Base-by-base conservation (phyloP, 2,888 invertebrate genomes). In the Fragum sueziense region DNA sequence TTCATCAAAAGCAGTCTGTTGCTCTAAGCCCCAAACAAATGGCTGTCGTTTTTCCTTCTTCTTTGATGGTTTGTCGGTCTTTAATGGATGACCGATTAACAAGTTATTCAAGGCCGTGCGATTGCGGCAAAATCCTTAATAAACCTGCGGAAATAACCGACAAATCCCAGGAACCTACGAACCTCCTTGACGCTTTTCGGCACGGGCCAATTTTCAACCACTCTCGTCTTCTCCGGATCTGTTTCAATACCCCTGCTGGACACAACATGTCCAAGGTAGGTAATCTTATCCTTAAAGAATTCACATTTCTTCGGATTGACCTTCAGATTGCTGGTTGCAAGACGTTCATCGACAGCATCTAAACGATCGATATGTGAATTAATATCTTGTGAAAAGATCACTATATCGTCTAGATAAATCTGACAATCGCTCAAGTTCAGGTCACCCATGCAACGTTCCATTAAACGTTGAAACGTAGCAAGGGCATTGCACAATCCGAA, bases 221-320 rank as follows among this genome's bases (percentile, higher is more conserved):
- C n/a, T 22, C 20, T 52, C 6, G 52, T 22, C 22, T 52, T 52
- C 6, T 52, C 52, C 4, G 52, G 52, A 51, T 72, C 77, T 57
- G 77, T 47, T 31, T 47, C 31, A 31, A 72, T 72, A n/a, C 69
- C 76, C n/a, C 71, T 27, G 1, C 27, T 20, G 22, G 57, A 71
- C 20, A 74, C 69, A 22, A 76, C 51, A 41, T 76, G 72, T 11
- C 72, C 68, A 9, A n/a, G n/a, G n/a, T n/a, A n/a, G n/a, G n/a
- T n/a, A n/a, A n/a, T n/a, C n/a, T n/a, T n/a, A n/a, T n/a, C n/a
- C 31, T 75, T 37, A 62, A 75, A 75, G 27, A 75, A 75, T 51
- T 67, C 72, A 67, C 76, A 76, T 22, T 68, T 76, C 20, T 37
- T 54, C n/a, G 72, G 54, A 31, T 72, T 71, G 17, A 72, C 41